A percentile compares a stretch with the other conserved stretches of the same genome.
These are phyloP conservation scores for Nyleta sp. DNA, from an alignment of 2,888 invertebrate genomes.

Conservation along the genomic window DNA sequence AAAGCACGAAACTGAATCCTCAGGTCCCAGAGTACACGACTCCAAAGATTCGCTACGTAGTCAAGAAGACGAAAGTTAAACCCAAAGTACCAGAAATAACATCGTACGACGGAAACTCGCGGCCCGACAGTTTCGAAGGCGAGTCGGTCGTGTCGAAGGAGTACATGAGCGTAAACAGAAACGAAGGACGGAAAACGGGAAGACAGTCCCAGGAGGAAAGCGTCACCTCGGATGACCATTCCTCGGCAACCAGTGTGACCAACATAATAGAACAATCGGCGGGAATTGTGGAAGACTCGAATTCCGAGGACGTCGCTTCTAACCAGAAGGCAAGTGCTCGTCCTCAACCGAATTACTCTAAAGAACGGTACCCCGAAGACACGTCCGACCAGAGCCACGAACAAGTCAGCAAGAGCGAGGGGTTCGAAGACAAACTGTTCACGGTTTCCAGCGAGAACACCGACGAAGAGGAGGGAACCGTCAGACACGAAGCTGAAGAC, in stretches of 20 bases:
- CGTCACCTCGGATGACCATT: too few species aligned
- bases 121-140: conserved; percentile 6
- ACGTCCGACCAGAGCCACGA: background rate
- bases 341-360: background rate
- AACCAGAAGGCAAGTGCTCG: background rate
- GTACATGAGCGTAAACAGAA: background rate
- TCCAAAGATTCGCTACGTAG: conserved; percentile 18
- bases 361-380: background rate
- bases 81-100: background rate
- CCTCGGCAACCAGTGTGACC: background rate
- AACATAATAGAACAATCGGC: background rate
- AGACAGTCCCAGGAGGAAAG: background rate
- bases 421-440: conserved; percentile 46
- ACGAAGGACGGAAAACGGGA: background rate
- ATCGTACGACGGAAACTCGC: conserved; percentile 1
- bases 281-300: background rate
- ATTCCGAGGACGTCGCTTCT: background rate
- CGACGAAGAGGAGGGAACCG: conserved; percentile 13
- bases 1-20: conserved; percentile 19
- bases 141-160: conserved; percentile 6
- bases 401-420: conserved; percentile 11
- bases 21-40: background rate
- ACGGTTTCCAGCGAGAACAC: conserved; percentile 24
- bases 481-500: conserved; percentile 6
- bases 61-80: conserved; percentile 11